Conservation (phyloP, 2,113 vertebrate species). For the Lanius ludovicianus region DNA sequence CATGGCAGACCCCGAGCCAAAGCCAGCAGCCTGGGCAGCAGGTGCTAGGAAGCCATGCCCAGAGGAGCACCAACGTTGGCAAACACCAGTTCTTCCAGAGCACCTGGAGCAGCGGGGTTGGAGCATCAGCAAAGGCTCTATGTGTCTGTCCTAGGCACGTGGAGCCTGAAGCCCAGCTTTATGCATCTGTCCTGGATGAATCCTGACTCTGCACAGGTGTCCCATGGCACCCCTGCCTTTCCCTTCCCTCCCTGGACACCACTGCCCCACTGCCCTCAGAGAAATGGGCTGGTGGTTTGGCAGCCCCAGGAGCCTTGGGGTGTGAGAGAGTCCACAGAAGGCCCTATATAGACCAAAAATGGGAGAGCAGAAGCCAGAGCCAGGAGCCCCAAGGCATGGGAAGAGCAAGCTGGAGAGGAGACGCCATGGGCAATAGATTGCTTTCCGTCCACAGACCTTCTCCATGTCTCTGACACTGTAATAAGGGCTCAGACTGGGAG, state of each 20-base stretch:
- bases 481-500: not conserved
- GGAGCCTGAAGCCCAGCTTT: accelerated
- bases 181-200: not conserved
- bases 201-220: not conserved
- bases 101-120: accelerated
- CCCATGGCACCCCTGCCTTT: not conserved
- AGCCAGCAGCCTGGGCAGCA: not conserved
- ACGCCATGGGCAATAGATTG: accelerated
- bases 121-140: not conserved
- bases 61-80: not conserved
- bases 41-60: not conserved
- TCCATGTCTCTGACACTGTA: not conserved
- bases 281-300: not conserved
- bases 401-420: not conserved
- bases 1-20: not conserved
- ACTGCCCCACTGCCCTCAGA: not conserved
- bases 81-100: not conserved
- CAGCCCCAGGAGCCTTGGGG: not conserved
- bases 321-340: not conserved
- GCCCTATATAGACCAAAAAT: accelerated
- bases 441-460: not conserved
- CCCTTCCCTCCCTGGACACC: not conserved
- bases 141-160: not conserved
- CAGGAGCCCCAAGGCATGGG: accelerated
- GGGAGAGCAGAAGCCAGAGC: not conserved